These are phyloP conservation scores for Bergia sp. DNA, from an alignment of 92 coral and sea anemone species.

Conservation along the genomic window DNA sequence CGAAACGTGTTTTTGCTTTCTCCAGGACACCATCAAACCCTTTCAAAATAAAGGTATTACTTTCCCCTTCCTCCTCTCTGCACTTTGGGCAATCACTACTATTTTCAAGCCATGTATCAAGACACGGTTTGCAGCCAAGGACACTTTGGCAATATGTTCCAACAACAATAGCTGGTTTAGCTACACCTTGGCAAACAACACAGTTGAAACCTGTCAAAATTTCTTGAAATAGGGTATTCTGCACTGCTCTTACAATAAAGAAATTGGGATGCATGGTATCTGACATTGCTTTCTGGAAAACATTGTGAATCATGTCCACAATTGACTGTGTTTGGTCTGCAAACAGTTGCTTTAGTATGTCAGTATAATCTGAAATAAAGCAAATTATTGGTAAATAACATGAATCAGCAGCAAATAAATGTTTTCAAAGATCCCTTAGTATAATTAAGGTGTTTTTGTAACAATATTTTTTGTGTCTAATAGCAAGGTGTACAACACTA, in stretches of 20 bases:
- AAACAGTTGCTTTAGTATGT: neutral
- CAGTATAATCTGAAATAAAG: conserved; percentile 8
- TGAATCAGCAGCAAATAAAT: neutral
- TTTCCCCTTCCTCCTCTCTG: neutral
- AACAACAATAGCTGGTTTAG: conserved; percentile 2
- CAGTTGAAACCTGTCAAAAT: conserved; percentile 10
- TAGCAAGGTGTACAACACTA: neutral
- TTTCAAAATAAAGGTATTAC: neutral
- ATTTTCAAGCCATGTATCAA: neutral
- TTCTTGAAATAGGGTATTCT: neutral
- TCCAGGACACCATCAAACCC: neutral
- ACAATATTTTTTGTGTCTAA: conserved; percentile 1
- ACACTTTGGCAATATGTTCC: neutral
- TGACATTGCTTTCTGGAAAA: neutral
- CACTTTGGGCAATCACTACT: neutral
- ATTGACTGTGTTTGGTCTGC: conserved; percentile 1
- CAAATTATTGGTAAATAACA: neutral
- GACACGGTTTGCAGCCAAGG: neutral
- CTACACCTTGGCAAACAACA: neutral
- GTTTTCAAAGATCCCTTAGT: neutral
- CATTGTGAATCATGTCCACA: conserved; percentile 7
- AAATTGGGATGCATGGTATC: neutral
- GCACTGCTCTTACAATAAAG: conserved; percentile 6
- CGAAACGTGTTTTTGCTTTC: neutral
- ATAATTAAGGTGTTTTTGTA: neutral